Evolutionary conservation across 2,888 invertebrate genomes (phyloP).

Genomic region (Nebria salina): DNA sequence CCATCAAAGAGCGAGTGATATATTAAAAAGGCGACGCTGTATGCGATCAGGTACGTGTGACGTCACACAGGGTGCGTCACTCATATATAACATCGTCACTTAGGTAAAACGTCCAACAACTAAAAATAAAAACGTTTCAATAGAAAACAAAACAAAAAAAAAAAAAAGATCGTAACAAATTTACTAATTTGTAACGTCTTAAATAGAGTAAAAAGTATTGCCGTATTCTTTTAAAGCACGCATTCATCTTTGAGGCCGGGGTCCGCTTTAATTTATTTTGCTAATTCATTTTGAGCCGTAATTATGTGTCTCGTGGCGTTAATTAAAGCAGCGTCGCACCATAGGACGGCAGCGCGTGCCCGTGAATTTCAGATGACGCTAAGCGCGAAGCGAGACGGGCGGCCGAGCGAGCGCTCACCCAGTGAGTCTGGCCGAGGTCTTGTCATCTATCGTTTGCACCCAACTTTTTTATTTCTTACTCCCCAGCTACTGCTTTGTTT

Average conservation of each 20-base stretch:
- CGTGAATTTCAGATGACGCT: slow-evolving; percentile 40
- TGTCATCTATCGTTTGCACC: background rate
- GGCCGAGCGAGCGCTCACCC: background rate
- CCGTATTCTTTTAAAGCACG: background rate
- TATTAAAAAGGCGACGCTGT: slow-evolving; percentile 10
- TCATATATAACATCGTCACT: background rate
- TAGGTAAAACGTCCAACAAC: background rate
- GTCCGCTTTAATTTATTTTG: slow-evolving; percentile 34
- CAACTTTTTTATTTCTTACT: background rate
- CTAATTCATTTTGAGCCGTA: slow-evolving; percentile 32
- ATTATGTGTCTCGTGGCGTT: slow-evolving; percentile 34
- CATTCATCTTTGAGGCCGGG: slow-evolving; percentile 12
- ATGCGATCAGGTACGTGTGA: background rate
- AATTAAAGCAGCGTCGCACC: slow-evolving; percentile 28
- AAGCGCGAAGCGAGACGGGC: slow-evolving; percentile 16
- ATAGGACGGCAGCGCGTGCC: slow-evolving; percentile 25
- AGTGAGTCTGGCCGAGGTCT: background rate
- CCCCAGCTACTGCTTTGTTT: background rate
- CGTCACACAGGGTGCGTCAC: background rate
- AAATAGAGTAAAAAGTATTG: background rate
- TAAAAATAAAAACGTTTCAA: background rate
- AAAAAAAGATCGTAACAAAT: background rate
- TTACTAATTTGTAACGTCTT: background rate
- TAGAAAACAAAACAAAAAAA: too few species aligned
- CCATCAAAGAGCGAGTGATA: slow-evolving; percentile 30